Evolutionary conservation across 2,888 invertebrate genomes (phyloP), one percentile per base, ranked within the genome.

Genomic region (Lucinisca nassula): DNA sequence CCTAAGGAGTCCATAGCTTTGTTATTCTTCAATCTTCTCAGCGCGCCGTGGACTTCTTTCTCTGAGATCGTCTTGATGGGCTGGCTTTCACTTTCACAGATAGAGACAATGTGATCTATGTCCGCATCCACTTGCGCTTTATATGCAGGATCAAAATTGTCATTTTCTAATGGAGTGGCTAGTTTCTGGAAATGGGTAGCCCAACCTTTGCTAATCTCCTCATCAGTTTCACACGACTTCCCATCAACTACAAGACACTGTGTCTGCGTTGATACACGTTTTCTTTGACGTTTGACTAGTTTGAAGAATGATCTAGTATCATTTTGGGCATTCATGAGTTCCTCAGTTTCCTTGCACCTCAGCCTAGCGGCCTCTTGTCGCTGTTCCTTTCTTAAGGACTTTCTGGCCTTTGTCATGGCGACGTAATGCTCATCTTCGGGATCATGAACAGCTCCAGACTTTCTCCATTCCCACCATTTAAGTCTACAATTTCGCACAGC

Each of bases 11-110:
- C 79, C n/a, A 72, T n/a, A 4, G 79, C 72, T 49, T 79, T 79
- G 37, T 73, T 79, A 35, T 79, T 79, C 24, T 79, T 70, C 17
- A 79, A 32, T 24, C 73, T 72, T 58, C 30, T 45, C 30, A 74
- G 6, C 2, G 74, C 74, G 14, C n/a, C 14, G 30, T 8, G 8
- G 24, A 61, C 49, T 30, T 30, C 61, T 21, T 61, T 61, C 27
- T 61, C 61, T 30, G 27, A 27, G 8, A 61, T 30, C 10, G 61
- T 24, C 27, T 30, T 8, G 30, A 61, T 30, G 27, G 61, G 61
- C 6, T 30, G 27, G 6, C 30, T 17, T 17, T 61, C 61, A 8
- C 8, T 24, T 61, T 61, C 61, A 51, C 61, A 61, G 6, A 61
- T 61, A 8, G 61, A 61, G 27, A 10, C 30, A 30, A 61, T 61